Base-by-base conservation (phyloP, 2,797 vertebrate species). In the Acrossocheilus wenchowensis region DNA sequence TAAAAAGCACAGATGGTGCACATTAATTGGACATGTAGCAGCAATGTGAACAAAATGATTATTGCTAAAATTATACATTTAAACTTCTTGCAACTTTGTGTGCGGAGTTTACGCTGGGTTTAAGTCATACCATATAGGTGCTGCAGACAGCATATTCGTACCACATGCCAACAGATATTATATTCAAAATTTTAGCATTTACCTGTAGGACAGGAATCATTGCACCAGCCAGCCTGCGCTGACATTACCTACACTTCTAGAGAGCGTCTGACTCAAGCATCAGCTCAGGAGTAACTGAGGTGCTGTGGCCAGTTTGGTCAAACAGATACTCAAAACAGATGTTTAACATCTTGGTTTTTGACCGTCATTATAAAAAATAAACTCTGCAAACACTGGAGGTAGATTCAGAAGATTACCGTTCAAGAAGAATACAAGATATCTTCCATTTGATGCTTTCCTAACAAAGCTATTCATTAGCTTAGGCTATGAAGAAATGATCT, bases 1-100 rank as follows among this genome's bases (percentile, higher is more conserved):
- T 39, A 8, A 77, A 23, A 84, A 14, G 60, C 73, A 84, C 72
- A 83, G 82, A 84, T 75, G 72, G 82, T 26, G 57, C 9, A 34
- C 30, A 77, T 77, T 66, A 84, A 84, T 68, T 34, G 39, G 68
- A 73, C 41, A 83, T 75, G 54, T 64, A 66, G 54, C 21, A 62
- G 30, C 64, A 83, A 83, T 26, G 57, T 23, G 1, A 14, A 34
- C 43, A 77, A 34, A 84, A 77, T 66, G 57, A 75, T 57, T 23
- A 6, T 73, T 83, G 81, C 41, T 26, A 36, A 57, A 72, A 54
- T 54, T 2, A 26, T 2, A 7, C 10, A 48, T 36, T 50, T 36
- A n/a, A 12, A 68, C 48, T 71, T 23, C 34, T 54, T 26, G 48
- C 66, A 54, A 52, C 34, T 71, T 54, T 82, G 43, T 19, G n/a